Percentiles rank a stretch among this genome's conserved stretches.
These are phyloP conservation scores for Perizoma flavofasciatum DNA, from an alignment of 2,888 invertebrate species.

Conservation along the genomic window DNA sequence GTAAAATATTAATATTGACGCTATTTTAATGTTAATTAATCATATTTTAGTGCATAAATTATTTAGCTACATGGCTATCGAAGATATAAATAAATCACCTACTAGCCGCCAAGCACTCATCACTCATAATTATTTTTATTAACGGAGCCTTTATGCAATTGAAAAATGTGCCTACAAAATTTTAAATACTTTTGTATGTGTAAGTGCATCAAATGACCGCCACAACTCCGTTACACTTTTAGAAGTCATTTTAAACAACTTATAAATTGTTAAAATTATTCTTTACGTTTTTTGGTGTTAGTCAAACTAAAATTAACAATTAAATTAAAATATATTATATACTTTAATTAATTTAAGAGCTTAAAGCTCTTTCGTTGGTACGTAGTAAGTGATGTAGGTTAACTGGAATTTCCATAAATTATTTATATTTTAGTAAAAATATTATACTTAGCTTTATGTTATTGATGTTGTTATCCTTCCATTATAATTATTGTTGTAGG, in stretches of 20 bases:
- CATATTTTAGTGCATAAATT: neutral
- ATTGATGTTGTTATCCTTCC: conserved; percentile 52
- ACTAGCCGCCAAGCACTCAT: too few species aligned
- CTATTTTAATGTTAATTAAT: neutral
- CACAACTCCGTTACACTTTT: too few species aligned
- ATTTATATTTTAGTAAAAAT: conserved; percentile 47
- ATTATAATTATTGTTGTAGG: conserved; percentile 32
- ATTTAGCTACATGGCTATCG: too few species aligned
- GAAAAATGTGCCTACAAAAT: conserved; percentile 21
- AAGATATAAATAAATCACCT: too few species aligned
- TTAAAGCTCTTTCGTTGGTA: conserved; percentile 49
- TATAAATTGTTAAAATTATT: too few species aligned
- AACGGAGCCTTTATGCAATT: conserved; percentile 1
- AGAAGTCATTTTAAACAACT: neutral
- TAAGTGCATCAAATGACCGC: neutral
- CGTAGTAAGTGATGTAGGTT: conserved; percentile 38
- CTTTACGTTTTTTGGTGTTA: neutral
- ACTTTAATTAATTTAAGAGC: conserved; percentile 44
- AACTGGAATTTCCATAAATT: conserved; percentile 45
- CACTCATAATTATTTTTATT: too few species aligned
- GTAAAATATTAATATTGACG: conserved; percentile 10
- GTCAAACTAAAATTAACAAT: conserved; percentile 1
- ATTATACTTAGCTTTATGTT: conserved; percentile 42
- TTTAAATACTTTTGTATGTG: neutral
- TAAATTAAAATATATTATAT: neutral